phyloP scores from a whole-genome alignment of 2,888 invertebrate species.

The Pheosia tremula region DNA sequence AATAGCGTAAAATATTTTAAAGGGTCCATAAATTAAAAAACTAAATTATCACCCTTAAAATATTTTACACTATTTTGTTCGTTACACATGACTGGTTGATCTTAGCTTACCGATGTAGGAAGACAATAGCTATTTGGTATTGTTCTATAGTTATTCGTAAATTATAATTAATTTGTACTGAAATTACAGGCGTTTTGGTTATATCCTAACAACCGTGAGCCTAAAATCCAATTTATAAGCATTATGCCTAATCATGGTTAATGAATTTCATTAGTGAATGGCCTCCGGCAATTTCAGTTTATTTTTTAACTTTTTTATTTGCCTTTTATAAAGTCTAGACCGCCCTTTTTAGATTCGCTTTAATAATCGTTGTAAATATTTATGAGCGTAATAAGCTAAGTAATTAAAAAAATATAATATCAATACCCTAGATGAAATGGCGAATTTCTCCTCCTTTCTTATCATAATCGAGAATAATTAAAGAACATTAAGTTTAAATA shows the following conservation, averaged over 20 bases:
- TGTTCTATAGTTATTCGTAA: neutral
- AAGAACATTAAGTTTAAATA: too few species aligned
- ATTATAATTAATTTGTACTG: neutral
- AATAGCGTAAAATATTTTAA: too few species aligned
- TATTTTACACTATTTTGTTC: too few species aligned
- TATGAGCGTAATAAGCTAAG: constrained; percentile 17
- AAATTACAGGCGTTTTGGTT: neutral
- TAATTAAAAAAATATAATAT: constrained; percentile 22
- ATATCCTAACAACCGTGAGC: neutral
- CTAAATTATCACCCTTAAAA: too few species aligned
- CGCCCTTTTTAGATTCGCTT: constrained; percentile 15
- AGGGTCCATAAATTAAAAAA: too few species aligned
- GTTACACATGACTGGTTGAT: too few species aligned
- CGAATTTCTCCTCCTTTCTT: constrained; percentile 9
- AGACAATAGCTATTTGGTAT: too few species aligned
- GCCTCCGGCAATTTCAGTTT: constrained; percentile 6
- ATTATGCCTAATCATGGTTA: constrained; percentile 10
- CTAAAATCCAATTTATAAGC: constrained; percentile 10
- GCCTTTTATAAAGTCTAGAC: constrained; percentile 14
- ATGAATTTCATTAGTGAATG: constrained; percentile 12
- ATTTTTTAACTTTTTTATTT: constrained; percentile 21
- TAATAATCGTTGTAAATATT: constrained; percentile 29
- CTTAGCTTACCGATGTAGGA: too few species aligned
- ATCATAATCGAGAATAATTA: constrained; percentile 6
- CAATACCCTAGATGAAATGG: constrained; percentile 12